A percentile compares a stretch with the other conserved stretches of the same genome.
phyloP scores from a whole-genome alignment of 2,888 invertebrate genomes.

The Tiliacea citrago region DNA sequence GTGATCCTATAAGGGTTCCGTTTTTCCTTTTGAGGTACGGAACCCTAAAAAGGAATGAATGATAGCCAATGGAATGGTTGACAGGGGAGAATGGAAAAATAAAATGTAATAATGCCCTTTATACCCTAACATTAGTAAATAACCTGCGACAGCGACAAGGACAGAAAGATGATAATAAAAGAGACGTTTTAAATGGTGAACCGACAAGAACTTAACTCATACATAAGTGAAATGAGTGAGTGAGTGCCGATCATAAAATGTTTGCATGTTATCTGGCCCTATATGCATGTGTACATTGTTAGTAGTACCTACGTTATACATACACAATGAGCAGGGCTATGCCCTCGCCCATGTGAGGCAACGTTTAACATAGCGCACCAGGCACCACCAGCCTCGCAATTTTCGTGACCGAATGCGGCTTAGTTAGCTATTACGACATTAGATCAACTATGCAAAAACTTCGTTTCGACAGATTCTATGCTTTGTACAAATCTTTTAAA shows the following conservation, averaged over 20 bases:
- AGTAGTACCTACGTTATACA: conserved; percentile 23
- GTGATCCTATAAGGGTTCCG: too few species aligned
- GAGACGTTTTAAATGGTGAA: background rate
- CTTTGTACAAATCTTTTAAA: conserved; percentile 36
- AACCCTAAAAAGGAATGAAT: too few species aligned
- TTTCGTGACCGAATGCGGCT: conserved; percentile 77
- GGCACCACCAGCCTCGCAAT: conserved; percentile 76
- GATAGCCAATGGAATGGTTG: background rate
- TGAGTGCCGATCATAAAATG: background rate
- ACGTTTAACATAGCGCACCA: conserved; percentile 74
- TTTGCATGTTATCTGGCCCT: background rate
- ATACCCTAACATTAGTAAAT: too few species aligned
- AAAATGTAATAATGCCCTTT: background rate
- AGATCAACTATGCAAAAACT: conserved; percentile 64
- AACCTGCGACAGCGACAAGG: background rate
- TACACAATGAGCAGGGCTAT: conserved; percentile 46
- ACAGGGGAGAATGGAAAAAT: background rate
- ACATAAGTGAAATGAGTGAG: too few species aligned
- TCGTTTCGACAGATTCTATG: conserved; percentile 50
- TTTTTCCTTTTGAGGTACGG: too few species aligned
- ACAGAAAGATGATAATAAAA: background rate
- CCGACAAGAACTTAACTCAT: background rate
- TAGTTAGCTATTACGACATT: conserved; percentile 76
- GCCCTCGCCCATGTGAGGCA: conserved; percentile 70
- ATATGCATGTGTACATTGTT: conserved; percentile 3